Conservation (phyloP, 2,888 invertebrate genomes). For the Drosophila prolongata region DNA sequence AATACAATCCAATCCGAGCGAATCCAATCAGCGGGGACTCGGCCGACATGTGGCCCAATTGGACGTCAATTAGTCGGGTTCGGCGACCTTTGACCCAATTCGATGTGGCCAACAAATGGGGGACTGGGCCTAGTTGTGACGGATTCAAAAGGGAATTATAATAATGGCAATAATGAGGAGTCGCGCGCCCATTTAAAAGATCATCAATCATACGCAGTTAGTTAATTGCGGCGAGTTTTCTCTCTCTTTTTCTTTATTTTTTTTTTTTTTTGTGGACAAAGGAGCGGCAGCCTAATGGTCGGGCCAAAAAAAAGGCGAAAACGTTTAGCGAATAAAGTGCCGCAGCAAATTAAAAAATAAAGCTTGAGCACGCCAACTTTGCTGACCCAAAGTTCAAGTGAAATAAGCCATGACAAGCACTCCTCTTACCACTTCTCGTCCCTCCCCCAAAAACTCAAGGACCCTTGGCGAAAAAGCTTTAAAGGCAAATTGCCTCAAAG, state of each 20-base stretch:
- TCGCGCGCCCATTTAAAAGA: constrained; percentile 78
- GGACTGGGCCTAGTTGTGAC: constrained; percentile 9
- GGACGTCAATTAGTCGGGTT: constrained; percentile 55
- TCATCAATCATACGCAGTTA: constrained; percentile 81
- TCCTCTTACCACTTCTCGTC: not conserved
- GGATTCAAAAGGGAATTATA: constrained; percentile 31
- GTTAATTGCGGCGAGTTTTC: constrained; percentile 72
- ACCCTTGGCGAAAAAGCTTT: constrained; percentile 54
- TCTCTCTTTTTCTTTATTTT: constrained; percentile 8
- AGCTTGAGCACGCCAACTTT: constrained; percentile 71
- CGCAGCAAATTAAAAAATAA: constrained; percentile 70
- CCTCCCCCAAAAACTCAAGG: constrained; percentile 26
- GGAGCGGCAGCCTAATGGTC: constrained; percentile 55
- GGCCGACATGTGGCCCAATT: constrained; percentile 48
- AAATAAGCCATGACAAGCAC: constrained; percentile 73
- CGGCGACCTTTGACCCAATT: constrained; percentile 45
- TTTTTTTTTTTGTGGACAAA: constrained; percentile 53
- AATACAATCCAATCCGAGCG: constrained; percentile 5
- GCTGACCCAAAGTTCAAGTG: constrained; percentile 75
- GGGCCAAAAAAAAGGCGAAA: constrained; percentile 46
- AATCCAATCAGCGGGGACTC: constrained; percentile 16
- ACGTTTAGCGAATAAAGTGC: constrained; percentile 67
- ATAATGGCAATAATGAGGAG: constrained; percentile 24
- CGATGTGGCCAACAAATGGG: constrained; percentile 7
- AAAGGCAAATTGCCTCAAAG: constrained; percentile 62